A percentile compares a stretch with the other conserved stretches of the same genome.
These are phyloP conservation scores for Erpobdella octoculata DNA, from an alignment of 2,888 invertebrate species.

Conservation along the genomic window DNA sequence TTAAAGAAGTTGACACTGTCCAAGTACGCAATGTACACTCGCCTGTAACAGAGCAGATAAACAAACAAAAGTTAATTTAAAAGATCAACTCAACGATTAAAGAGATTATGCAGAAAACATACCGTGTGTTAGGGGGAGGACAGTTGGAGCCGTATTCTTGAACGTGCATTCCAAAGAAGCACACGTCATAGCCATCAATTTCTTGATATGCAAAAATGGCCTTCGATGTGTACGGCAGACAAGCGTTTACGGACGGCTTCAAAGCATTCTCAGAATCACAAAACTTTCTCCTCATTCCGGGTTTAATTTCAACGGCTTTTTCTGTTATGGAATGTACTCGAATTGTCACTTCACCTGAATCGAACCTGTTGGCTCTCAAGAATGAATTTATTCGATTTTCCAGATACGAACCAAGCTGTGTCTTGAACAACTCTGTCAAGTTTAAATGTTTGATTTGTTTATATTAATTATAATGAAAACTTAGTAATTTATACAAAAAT, in stretches of 20 bases:
- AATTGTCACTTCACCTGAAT: slow-evolving; percentile 93
- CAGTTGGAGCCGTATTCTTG: slow-evolving; percentile 98
- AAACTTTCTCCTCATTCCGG: slow-evolving; percentile 57
- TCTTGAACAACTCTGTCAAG: slow-evolving; percentile 64
- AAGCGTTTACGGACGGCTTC: slow-evolving; percentile 62
- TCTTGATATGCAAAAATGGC: slow-evolving; percentile 99
- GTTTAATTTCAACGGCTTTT: slow-evolving; percentile 95
- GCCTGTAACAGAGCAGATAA: slow-evolving; percentile 60
- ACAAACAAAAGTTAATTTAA: too few relatives aligned
- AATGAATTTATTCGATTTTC: slow-evolving; percentile 96
- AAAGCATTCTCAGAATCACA: not conserved
- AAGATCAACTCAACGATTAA: too few relatives aligned
- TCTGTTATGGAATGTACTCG: slow-evolving; percentile 95
- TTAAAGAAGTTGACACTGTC: slow-evolving; percentile 99
- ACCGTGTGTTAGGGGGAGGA: slow-evolving; percentile 78
- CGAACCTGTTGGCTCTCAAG: slow-evolving; percentile 84
- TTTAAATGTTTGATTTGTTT: too few relatives aligned
- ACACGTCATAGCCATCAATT: slow-evolving; percentile 94
- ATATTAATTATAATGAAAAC: too few relatives aligned
- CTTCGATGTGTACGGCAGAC: slow-evolving; percentile 95
- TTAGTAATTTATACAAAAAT: too few relatives aligned
- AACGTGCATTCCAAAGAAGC: slow-evolving; percentile 99
- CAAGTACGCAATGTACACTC: slow-evolving; percentile 96
- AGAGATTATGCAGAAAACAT: slow-evolving; percentile 19
- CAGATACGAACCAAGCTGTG: slow-evolving; percentile 90